Evolutionary conservation across 2,888 invertebrate genomes (phyloP), one percentile per base, ranked within the genome.

Genomic region (Orthosia incerta): DNA sequence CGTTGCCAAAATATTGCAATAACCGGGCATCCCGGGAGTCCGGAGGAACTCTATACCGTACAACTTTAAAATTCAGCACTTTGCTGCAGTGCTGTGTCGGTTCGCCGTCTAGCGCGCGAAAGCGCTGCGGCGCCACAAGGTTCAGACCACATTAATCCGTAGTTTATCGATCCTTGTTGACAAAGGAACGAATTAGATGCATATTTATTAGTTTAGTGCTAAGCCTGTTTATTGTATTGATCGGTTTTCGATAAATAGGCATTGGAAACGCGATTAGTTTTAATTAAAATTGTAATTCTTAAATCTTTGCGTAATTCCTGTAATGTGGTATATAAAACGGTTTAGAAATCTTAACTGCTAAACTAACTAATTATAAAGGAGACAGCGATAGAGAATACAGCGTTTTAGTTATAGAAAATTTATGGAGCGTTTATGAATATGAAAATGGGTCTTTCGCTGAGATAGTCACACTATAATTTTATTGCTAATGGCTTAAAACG

Each of bases 61-160:
- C 46, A 74, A 79, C 71, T 78, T 76, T 80, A 80, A 71, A 68
- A 80, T 82, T 73, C 73, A 82, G 57, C 53, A 61, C 68, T 31
- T 59, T 60, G 70, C 73, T 84, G 61, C 80, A 78, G 80, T 73
- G 83, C 85, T 82, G 82, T 80, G 78, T 61, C 48, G 23, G 23
- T 7, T 20, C 46, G 31, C n/a, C 63, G 77, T 76, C 71, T 66
- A 84, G 59, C 69, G 57, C 45, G 53, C 20, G 55, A 61, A 64
- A 77, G 76, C 82, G 79, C 77, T 84, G 74, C 66, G 53, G 76
- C 77, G 67, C 59, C 69, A 64, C 71, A 63, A 76, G 60, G 80
- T 75, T 45, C 60, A 13, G 31, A 3, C 39, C 16, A 20, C 60
- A 63, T 66, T 75, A 57, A 50, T 59, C 66, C 64, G 64, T 69